Conservation (phyloP, 2,113 vertebrate species). For the Rhea americana region DNA sequence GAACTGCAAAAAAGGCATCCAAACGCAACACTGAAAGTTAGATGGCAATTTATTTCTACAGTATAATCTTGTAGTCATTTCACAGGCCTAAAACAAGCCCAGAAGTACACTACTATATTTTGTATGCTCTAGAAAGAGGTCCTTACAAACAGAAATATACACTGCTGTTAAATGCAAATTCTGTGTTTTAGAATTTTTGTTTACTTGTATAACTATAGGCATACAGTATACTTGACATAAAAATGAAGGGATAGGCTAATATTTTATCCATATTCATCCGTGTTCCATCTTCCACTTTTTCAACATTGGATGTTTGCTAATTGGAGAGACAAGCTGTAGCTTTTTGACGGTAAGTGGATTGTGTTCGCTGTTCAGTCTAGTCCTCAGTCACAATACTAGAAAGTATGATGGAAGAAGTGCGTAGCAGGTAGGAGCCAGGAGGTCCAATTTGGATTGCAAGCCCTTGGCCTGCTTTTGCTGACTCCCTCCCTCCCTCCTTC, state of each 20-base stretch:
- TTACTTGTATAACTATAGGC: background rate
- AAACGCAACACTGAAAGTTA: constrained; percentile 21
- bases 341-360: background rate
- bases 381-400: background rate
- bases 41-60: constrained; percentile 22
- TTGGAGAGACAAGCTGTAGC: background rate
- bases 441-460: background rate
- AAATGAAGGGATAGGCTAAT: background rate
- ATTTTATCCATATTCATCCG: background rate
- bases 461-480: background rate
- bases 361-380: background rate
- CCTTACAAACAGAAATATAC: background rate
- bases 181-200: background rate
- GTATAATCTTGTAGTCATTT: constrained; percentile 11
- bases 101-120: background rate
- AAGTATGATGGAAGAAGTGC: background rate
- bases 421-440: accelerated
- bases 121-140: background rate
- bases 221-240: background rate
- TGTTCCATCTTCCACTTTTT: background rate
- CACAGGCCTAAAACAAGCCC: background rate
- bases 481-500: too few species aligned
- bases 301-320: accelerated
- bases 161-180: background rate
- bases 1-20: constrained; percentile 38